Percentiles rank a stretch among this genome's conserved stretches.
Evolutionary conservation across 64 coral and sea anemone genomes (phyloP).

Genomic region (Stichodactyla mertensii): DNA sequence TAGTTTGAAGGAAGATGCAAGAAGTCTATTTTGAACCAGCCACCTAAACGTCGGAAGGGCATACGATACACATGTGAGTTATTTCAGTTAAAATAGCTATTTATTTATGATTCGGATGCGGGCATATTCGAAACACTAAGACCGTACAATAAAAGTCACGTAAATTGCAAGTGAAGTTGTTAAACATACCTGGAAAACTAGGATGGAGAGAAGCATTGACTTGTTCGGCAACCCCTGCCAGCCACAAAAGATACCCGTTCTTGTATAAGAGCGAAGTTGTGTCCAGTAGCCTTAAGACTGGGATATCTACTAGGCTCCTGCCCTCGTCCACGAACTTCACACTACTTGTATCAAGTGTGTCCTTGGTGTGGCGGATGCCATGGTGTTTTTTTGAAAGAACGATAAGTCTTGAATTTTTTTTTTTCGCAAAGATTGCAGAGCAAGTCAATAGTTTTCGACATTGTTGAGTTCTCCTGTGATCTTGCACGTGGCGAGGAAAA

Average conservation of each 20-base stretch:
- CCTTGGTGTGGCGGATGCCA: not conserved
- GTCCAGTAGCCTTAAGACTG: not conserved
- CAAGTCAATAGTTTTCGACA: not conserved
- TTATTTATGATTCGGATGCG: not conserved
- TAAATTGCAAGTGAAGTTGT: slow-evolving; percentile 16
- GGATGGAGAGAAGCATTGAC: slow-evolving; percentile 32
- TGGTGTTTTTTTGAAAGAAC: slow-evolving; percentile 10
- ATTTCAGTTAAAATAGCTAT: too few species aligned
- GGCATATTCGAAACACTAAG: too few species aligned
- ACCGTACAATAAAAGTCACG: slow-evolving; percentile 24
- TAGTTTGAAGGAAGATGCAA: too few species aligned
- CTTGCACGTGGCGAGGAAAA: not conserved
- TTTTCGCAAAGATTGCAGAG: not conserved
- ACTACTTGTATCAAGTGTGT: not conserved
- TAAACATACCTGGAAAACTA: slow-evolving; percentile 25
- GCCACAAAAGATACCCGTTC: slow-evolving; percentile 6
- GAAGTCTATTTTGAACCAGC: too few species aligned
- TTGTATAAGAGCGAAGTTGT: not conserved
- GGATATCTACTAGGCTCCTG: not conserved
- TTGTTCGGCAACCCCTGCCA: slow-evolving; percentile 11
- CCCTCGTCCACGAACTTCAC: slow-evolving; percentile 5
- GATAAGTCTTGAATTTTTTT: slow-evolving; percentile 11
- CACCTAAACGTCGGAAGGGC: too few species aligned
- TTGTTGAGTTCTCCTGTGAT: not conserved
- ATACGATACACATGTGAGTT: too few species aligned